Base-by-base conservation (phyloP, 2,888 invertebrate species). In the Antheraea yamamai region DNA sequence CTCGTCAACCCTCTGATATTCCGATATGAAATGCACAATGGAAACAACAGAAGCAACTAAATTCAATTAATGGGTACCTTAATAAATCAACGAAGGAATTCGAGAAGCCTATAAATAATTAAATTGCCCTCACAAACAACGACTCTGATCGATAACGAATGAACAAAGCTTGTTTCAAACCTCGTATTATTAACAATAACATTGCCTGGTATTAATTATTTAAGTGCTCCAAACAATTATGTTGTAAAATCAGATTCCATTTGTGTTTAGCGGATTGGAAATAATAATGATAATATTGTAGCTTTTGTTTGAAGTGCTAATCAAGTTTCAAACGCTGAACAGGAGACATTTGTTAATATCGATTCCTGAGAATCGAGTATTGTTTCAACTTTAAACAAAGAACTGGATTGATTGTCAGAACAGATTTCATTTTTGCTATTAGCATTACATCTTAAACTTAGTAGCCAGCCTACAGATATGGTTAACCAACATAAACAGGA, bases 71-170 rank as follows among this genome's bases (percentile, higher is more conserved):
- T 20, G n/a, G 10, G 39, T 39, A 70, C 70, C 39, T 70, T 35
- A 70, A 70, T 70, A 70, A 70, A 70, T 70, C 39, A 70, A 2
- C n/a, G 8, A 39, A 70, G 70, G 70, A 70, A 39, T 70, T 4
- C 30, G 70, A n/a, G 70, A 70, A 70, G 70, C 70, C 39, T 70
- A 39, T 70, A 20, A 70, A 70, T 70, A 70, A 70, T 70, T 70
- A 70, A 70, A 70, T 70, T 70, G 70, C 39, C 35, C n/a, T 70
- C 70, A 39, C 70, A 70, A 70, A 70, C 70, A 70, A 70, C n/a
- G 39, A 39, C 18, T 20, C 18, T 39, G 70, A 70, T 70, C 70
- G 20, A 70, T 70, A 70, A 70, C n/a, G 70, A 8, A 1, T 39
- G 70, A 70, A 70, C 70, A 70, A 70, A 39, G 70, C 70, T n/a